Evolutionary conservation across 2,888 invertebrate species (phyloP).

Genomic region (Acronicta psi): DNA sequence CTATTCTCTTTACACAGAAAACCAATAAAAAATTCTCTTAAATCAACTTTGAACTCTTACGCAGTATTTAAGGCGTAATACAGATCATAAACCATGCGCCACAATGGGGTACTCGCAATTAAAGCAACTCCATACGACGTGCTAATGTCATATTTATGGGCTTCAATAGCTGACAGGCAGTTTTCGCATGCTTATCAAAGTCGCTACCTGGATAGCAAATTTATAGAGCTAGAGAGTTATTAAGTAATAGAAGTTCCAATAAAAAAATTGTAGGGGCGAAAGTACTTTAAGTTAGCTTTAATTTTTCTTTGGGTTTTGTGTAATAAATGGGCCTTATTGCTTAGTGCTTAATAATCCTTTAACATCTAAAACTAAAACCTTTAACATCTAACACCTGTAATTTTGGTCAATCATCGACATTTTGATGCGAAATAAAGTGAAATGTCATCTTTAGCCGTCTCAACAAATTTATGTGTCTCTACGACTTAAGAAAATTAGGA

Average conservation of each 20-base stretch:
- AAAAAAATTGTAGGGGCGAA: background rate
- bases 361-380: too few relatives aligned
- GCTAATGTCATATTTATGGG: constrained; percentile 88
- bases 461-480: too few relatives aligned
- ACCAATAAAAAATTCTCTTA: constrained; percentile 25
- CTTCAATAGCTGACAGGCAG: constrained; percentile 74
- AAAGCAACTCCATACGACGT: constrained; percentile 79
- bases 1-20: background rate
- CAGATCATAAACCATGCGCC: constrained; percentile 69
- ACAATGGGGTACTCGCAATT: constrained; percentile 77
- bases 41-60: constrained; percentile 35
- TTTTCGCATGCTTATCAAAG: constrained; percentile 85
- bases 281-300: too few relatives aligned
- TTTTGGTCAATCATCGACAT: too few relatives aligned
- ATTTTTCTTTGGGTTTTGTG: too few relatives aligned
- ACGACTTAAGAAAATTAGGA: too few relatives aligned
- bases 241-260: constrained; percentile 47
- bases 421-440: too few relatives aligned
- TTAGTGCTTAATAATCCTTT: too few relatives aligned
- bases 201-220: constrained; percentile 76
- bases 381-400: too few relatives aligned
- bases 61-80: constrained; percentile 51
- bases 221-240: constrained; percentile 64
- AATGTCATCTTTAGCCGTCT: too few relatives aligned
- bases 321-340: too few relatives aligned